phyloP scores from a whole-genome alignment of 2,888 invertebrate genomes.

The Omphaloscelis lunosa region DNA sequence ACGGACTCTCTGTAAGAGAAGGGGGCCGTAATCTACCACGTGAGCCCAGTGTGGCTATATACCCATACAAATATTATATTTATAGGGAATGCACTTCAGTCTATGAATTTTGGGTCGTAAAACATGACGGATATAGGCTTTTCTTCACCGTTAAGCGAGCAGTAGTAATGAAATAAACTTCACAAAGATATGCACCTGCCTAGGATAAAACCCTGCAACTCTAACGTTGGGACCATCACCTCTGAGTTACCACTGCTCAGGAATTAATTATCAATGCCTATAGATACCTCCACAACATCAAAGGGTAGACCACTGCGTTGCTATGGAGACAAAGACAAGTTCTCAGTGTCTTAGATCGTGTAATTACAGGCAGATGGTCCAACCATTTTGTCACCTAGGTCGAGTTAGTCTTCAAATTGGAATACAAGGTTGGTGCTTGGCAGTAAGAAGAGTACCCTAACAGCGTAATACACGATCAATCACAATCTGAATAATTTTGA shows the following conservation, averaged over 20 bases:
- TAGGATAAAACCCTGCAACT: background rate
- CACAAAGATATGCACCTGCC: background rate
- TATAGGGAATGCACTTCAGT: background rate
- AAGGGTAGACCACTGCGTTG: background rate
- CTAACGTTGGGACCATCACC: too few relatives aligned
- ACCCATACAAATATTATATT: too few relatives aligned
- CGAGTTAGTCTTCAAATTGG: background rate
- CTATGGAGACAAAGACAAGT: background rate
- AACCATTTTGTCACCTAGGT: background rate
- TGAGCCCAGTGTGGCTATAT: background rate
- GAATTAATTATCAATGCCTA: background rate
- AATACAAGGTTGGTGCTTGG: too few relatives aligned
- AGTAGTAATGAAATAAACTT: background rate
- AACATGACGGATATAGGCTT: background rate
- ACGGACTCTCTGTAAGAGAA: background rate
- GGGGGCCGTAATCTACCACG: background rate
- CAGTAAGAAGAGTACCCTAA: too few relatives aligned
- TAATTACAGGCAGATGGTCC: background rate
- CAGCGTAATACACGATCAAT: too few relatives aligned
- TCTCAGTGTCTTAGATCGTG: background rate
- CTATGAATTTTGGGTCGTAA: background rate
- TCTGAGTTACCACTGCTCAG: background rate
- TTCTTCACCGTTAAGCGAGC: background rate
- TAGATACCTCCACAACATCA: background rate
- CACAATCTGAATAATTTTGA: too few relatives aligned